These are phyloP conservation scores for Parazoanthus darwini DNA, from an alignment of 92 coral and sea anemone genomes.

Conservation along the genomic window DNA sequence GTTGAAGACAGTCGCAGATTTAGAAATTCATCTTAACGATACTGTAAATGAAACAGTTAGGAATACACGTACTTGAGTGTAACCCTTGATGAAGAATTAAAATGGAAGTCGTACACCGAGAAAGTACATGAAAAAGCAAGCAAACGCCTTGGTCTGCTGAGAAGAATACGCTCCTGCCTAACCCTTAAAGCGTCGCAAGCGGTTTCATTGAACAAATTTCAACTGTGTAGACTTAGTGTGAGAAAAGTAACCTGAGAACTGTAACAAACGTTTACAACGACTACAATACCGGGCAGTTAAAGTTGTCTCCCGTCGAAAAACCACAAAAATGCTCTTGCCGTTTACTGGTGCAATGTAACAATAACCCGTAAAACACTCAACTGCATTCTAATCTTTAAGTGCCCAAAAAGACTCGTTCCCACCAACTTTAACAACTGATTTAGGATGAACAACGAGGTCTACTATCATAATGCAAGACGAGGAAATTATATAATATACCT, in stretches of 20 bases:
- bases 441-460: no score
- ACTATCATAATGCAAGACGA: no score
- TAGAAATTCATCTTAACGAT: constrained; percentile 24
- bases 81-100: not conserved
- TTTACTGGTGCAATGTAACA: not conserved
- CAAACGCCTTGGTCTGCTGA: not conserved
- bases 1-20: constrained; percentile 8
- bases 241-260: no score
- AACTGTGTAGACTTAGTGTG: not conserved
- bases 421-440: no score
- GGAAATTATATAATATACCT: no score
- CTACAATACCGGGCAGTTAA: no score
- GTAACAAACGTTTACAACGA: no score
- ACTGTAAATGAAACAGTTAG: constrained; percentile 17
- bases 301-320: no score
- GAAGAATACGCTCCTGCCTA: not conserved
- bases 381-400: no score
- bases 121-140: not conserved
- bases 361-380: no score
- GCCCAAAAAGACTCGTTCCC: no score
- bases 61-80: not conserved
- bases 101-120: not conserved
- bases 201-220: not conserved
- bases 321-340: not conserved
- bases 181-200: no score